These are phyloP conservation scores for Spodoptera picta DNA, from an alignment of 2,888 invertebrate genomes.

Conservation along the genomic window DNA sequence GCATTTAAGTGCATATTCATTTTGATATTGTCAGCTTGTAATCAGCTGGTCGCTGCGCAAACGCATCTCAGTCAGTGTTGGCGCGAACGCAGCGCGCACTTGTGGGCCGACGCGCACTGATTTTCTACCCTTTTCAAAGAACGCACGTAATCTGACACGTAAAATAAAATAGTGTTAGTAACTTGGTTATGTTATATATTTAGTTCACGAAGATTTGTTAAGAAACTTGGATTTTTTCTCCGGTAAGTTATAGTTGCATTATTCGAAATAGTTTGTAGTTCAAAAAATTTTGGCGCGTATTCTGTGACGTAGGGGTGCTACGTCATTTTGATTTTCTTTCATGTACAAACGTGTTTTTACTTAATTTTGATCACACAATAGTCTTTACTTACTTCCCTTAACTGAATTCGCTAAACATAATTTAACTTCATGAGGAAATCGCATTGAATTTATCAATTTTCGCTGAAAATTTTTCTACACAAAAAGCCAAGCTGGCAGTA, in stretches of 20 bases:
- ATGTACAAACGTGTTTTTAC: not conserved
- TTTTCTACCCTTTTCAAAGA: constrained; percentile 60
- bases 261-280: not conserved
- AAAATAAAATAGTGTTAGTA: constrained; percentile 17
- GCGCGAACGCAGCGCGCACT: constrained; percentile 74
- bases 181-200: not conserved
- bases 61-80: constrained; percentile 76
- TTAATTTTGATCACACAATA: not conserved
- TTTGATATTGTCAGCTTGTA: constrained; percentile 53
- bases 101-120: constrained; percentile 58
- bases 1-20: constrained; percentile 50
- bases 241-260: constrained; percentile 29
- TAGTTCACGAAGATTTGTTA: not conserved
- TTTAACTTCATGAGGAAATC: not conserved
- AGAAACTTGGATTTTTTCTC: constrained; percentile 12
- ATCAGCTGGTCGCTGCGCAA: constrained; percentile 69
- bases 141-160: constrained; percentile 48
- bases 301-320: not conserved
- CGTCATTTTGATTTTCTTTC: not conserved
- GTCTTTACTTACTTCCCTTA: not conserved
- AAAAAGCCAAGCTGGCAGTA: too few relatives aligned
- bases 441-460: too few relatives aligned
- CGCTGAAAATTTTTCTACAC: too few relatives aligned
- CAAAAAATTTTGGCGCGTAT: constrained; percentile 19
- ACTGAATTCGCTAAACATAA: not conserved